Percentiles rank a stretch among this genome's conserved stretches.
Conservation (phyloP, 2,888 invertebrate genomes). For the Penaeus monodon region DNA sequence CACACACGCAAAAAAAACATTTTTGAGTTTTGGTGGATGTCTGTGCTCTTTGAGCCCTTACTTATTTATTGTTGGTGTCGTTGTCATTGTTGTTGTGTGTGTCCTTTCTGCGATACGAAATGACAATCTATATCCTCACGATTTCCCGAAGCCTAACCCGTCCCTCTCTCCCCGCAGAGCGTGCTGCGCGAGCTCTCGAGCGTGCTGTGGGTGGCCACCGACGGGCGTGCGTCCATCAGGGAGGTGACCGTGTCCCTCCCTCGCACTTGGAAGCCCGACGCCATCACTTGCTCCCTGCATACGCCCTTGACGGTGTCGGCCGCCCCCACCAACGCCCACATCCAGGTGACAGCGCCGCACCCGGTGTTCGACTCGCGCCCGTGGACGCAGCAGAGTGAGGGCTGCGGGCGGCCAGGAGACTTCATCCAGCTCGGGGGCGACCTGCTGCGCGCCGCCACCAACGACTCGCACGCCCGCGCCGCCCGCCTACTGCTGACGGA, state of each 20-base stretch:
- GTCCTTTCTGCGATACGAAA: too few species aligned
- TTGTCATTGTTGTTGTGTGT: background rate
- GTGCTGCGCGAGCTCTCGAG: conserved; percentile 75
- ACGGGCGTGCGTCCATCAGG: conserved; percentile 74
- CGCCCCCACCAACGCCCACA: conserved; percentile 44
- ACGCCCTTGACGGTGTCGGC: conserved; percentile 40
- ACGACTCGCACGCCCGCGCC: conserved; percentile 58
- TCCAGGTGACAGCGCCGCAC: conserved; percentile 67
- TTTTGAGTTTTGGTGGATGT: background rate
- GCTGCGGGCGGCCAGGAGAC: conserved; percentile 75
- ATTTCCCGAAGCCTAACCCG: background rate
- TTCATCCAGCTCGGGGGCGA: conserved; percentile 73
- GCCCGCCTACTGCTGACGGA: conserved; percentile 74
- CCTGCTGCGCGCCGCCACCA: conserved; percentile 66
- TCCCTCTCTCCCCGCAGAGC: conserved; percentile 69
- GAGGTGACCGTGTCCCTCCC: conserved; percentile 76
- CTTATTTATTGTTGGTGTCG: background rate
- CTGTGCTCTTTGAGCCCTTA: background rate
- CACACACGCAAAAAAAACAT: background rate
- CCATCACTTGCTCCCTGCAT: conserved; percentile 56
- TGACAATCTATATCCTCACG: too few species aligned
- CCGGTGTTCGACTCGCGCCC: conserved; percentile 73
- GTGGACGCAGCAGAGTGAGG: conserved; percentile 76
- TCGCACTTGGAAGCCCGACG: conserved; percentile 72
- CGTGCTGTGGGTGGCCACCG: conserved; percentile 75